Evolutionary conservation across 64 coral and sea anemone genomes (phyloP).

Genomic region (Dendrophyllia cribrosa): DNA sequence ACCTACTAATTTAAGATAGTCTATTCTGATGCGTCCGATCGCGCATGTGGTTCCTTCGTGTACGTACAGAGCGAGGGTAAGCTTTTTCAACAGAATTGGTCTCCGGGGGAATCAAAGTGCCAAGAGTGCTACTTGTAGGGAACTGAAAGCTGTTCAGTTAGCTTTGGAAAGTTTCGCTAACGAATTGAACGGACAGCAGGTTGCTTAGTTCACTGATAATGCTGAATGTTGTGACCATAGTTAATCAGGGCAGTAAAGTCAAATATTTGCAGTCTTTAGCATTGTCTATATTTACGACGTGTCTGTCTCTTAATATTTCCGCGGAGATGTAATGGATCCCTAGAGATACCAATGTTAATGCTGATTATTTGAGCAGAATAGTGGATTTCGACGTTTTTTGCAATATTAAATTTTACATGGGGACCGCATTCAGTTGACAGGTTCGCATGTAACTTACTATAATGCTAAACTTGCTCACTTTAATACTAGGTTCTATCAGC

Average conservation of each 20-base stretch:
- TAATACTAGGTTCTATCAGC: slow-evolving; percentile 62
- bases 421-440: slow-evolving; percentile 49
- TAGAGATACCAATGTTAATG: neutral
- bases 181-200: neutral
- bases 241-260: slow-evolving; percentile 15
- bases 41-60: slow-evolving; percentile 32
- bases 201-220: slow-evolving; percentile 53
- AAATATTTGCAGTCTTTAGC: slow-evolving; percentile 2
- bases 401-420: neutral
- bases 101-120: slow-evolving; percentile 1
- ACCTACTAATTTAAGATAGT: neutral
- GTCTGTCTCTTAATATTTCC: neutral
- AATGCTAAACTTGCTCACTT: slow-evolving; percentile 45
- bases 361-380: slow-evolving; percentile 10
- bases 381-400: slow-evolving; percentile 28
- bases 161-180: slow-evolving; percentile 7
- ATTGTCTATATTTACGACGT: slow-evolving; percentile 2
- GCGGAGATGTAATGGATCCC: slow-evolving; percentile 16
- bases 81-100: slow-evolving; percentile 73
- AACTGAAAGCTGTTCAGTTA: slow-evolving; percentile 17
- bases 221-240: slow-evolving; percentile 28
- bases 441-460: slow-evolving; percentile 61
- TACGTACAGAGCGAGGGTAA: slow-evolving; percentile 11
- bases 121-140: slow-evolving; percentile 29
- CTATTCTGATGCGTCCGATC: slow-evolving; percentile 24